phyloP scores from a whole-genome alignment of 2,888 invertebrate species.

The Pyrrhosoma nymphula region DNA sequence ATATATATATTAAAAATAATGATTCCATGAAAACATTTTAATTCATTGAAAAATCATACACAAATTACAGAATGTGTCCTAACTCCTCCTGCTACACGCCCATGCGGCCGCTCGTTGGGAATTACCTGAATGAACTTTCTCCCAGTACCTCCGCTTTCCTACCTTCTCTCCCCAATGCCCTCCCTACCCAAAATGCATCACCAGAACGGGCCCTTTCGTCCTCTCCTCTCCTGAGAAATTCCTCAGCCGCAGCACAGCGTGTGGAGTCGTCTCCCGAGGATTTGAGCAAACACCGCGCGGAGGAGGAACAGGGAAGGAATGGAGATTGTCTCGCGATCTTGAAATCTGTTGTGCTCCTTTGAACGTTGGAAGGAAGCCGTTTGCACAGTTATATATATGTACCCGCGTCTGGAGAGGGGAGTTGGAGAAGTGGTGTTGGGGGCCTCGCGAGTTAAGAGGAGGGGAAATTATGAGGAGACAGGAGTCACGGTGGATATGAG shows the following conservation, averaged over 20 bases:
- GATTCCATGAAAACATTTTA: too few relatives aligned
- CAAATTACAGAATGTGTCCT: too few relatives aligned
- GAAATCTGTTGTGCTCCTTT: slow-evolving; percentile 8
- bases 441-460: not conserved
- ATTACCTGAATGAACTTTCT: too few relatives aligned
- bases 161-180: not conserved
- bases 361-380: slow-evolving; percentile 1
- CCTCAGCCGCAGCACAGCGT: not conserved
- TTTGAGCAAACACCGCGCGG: slow-evolving; percentile 25
- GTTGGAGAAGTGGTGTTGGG: not conserved
- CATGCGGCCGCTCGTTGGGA: too few relatives aligned
- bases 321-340: slow-evolving; percentile 37
- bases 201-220: not conserved
- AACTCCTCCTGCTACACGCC: too few relatives aligned
- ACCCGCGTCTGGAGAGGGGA: not conserved
- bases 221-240: not conserved
- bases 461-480: not conserved
- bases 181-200: not conserved
- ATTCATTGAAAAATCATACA: too few relatives aligned
- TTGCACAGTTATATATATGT: not conserved
- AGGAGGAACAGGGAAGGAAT: not conserved
- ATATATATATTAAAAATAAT: too few relatives aligned
- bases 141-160: not conserved
- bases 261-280: slow-evolving; percentile 40
- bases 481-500: not conserved